Conservation (phyloP, 2,888 invertebrate species). For the Laothoe populi region DNA sequence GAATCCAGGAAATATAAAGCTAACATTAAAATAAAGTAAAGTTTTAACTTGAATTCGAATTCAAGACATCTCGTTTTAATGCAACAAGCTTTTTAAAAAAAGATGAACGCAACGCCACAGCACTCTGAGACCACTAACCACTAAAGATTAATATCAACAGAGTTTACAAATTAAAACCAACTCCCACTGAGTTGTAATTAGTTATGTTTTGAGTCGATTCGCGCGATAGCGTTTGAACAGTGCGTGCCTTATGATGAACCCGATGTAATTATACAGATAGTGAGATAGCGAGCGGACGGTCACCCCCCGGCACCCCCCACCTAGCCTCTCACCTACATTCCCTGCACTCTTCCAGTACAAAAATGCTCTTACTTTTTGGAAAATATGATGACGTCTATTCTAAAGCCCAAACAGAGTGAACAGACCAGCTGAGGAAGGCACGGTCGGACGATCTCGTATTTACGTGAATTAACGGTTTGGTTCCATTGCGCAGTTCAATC, state of each 20-base stretch:
- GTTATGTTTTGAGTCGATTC: conserved; percentile 23
- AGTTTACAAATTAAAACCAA: conserved; percentile 25
- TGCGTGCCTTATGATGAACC: conserved; percentile 21
- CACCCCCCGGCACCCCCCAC: conserved; percentile 3
- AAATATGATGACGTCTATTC: too few relatives aligned
- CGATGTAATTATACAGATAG: conserved; percentile 21
- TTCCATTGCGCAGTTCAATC: too few relatives aligned
- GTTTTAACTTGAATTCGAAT: too few relatives aligned
- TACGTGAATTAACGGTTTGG: too few relatives aligned
- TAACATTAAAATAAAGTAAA: too few relatives aligned
- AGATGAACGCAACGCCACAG: background rate
- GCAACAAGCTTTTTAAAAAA: too few relatives aligned
- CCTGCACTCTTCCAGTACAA: background rate
- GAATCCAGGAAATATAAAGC: too few relatives aligned
- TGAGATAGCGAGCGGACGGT: conserved; percentile 7
- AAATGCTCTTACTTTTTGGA: background rate
- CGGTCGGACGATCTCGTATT: too few relatives aligned
- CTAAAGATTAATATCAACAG: conserved; percentile 19
- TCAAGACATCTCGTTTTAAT: too few relatives aligned
- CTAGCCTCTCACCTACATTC: background rate
- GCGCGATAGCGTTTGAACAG: conserved; percentile 15
- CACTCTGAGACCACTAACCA: conserved; percentile 10
- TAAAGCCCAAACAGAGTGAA: too few relatives aligned
- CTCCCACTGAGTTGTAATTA: conserved; percentile 25
- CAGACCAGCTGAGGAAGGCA: too few relatives aligned